Base-by-base conservation (phyloP, 2,888 invertebrate species). In the Philereme transversata region DNA sequence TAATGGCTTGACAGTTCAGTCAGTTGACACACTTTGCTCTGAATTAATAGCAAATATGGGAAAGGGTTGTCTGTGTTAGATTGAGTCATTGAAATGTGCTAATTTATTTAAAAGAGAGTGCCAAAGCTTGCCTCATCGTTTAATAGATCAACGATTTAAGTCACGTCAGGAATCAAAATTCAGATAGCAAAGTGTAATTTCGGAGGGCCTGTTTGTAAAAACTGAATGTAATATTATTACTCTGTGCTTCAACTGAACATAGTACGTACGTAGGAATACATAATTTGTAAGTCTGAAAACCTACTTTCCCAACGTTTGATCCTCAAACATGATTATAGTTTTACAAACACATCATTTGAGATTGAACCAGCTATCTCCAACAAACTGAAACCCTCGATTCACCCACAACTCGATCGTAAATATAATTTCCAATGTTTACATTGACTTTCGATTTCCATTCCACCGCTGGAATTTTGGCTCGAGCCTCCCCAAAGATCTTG, bases 341-440 rank as follows among this genome's bases (percentile, higher is more conserved):
- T 54, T 46, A 49, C 59, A 59, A 63, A 59, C 59, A 54, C 53
- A 59, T 54, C 60, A 61, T 52, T 57, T 60, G 48, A 51, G 55
- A 64, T 64, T 55, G 62, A 67, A 64, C 60, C 61, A 54, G 60
- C 56, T 58, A 52, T 49, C 49, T 48, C 40, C 3, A 51, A 53
- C 53, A 65, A 65, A 54, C 44, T 67, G 62, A 55, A 62, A 63
- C 60, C 62, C 60, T 66, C 67, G 64, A 70, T 71, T 62, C 58
- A 54, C 67, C 68, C 70, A 65, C 70, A 72, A 35, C 69, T 65
- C 67, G 69, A 68, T 67, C 75, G 71, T 73, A 73, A 75, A 78
- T 78, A 81, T 81, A 81, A 77, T 83, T 79, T 79, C 72, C 78
- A 80, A 80, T 84, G 86, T 87, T 86, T 84, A 82, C 82, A 82